Conservation (phyloP, 2,113 vertebrate species). For the Ictidomys tridecemlineatus region DNA sequence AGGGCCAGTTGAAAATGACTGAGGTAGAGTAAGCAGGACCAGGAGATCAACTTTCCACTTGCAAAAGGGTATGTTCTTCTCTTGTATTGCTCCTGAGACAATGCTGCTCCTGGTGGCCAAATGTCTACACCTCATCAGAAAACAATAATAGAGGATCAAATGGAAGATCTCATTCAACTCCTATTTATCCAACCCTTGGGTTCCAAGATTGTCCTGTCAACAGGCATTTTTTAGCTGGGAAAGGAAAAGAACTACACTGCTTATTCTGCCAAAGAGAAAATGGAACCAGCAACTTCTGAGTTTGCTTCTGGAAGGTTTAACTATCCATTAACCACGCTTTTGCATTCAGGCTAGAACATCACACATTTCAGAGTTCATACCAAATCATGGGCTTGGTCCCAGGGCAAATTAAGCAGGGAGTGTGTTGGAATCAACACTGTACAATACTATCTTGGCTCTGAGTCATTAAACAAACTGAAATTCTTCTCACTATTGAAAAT, state of each 20-base stretch:
- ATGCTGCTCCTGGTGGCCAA: conserved; percentile 49
- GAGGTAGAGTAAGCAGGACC: neutral
- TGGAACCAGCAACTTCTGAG: conserved; percentile 69
- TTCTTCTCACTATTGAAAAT: conserved; percentile 15
- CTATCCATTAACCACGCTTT: conserved; percentile 68
- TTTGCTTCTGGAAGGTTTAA: conserved; percentile 78
- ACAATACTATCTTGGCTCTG: neutral
- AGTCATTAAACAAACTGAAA: conserved; percentile 15
- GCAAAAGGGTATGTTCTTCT: conserved; percentile 27
- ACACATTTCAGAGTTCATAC: conserved; percentile 67
- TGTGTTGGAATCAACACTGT: neutral
- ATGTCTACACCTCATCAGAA: conserved; percentile 79
- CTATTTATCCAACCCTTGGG: conserved; percentile 74
- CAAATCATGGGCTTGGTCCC: neutral
- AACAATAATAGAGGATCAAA: conserved; percentile 72
- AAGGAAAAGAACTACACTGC: neutral
- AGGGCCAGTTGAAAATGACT: neutral
- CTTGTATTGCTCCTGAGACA: neutral
- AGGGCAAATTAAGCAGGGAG: neutral
- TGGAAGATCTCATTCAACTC: conserved; percentile 66
- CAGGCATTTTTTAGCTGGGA: conserved; percentile 25
- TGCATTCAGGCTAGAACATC: conserved; percentile 64
- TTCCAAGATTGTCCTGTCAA: conserved; percentile 62
- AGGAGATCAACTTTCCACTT: neutral
- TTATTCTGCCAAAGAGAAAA: conserved; percentile 75